phyloP scores from a whole-genome alignment of 2,113 vertebrate species.

The Pachypanchax playfairii region DNA sequence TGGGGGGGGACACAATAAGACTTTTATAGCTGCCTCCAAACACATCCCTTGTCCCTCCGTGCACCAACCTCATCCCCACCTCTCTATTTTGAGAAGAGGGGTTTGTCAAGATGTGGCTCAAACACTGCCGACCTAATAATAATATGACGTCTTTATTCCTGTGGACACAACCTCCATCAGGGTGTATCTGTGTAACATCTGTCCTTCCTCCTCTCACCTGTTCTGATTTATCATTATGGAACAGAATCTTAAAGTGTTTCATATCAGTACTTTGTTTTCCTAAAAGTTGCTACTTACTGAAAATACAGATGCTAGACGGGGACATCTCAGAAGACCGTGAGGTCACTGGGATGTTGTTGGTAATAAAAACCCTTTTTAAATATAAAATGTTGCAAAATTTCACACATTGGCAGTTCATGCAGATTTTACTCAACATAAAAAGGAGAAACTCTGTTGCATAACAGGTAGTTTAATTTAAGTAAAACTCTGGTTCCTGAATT shows the following conservation, averaged over 20 bases:
- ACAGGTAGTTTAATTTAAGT: background rate
- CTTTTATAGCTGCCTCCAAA: constrained; percentile 54
- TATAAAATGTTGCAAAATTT: no score
- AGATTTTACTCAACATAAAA: background rate
- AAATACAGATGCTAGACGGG: no score
- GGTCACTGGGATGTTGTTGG: no score
- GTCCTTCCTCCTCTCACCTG: background rate
- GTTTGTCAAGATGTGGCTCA: constrained; percentile 38
- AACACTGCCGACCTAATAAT: constrained; percentile 32
- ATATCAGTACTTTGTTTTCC: no score
- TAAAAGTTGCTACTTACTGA: no score
- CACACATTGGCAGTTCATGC: no score
- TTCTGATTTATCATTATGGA: background rate
- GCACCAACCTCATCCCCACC: constrained; percentile 18
- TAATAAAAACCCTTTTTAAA: no score
- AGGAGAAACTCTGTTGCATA: background rate
- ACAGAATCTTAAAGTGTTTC: no score
- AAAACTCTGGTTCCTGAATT: no score
- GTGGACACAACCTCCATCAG: constrained; percentile 2
- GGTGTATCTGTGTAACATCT: background rate
- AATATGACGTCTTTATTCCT: constrained; percentile 28
- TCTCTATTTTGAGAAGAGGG: constrained; percentile 48
- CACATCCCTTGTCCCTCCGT: constrained; percentile 19
- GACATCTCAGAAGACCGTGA: no score
- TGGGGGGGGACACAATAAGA: constrained; percentile 37